phyloP scores from a whole-genome alignment of 2,113 vertebrate species.

The Campylomormyrus numenius region DNA sequence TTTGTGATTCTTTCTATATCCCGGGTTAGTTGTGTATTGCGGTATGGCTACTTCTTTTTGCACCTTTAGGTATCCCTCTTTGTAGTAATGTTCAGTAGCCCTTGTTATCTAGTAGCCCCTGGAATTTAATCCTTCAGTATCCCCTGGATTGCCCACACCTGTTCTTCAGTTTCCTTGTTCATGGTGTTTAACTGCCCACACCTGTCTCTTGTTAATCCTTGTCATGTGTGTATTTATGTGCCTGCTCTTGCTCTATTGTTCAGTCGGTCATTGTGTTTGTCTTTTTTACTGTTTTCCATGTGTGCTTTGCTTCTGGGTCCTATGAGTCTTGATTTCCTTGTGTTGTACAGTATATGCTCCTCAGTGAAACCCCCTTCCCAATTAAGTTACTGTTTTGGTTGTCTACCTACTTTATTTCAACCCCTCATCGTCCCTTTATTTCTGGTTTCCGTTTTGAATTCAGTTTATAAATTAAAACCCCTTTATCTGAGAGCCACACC shows the following conservation, averaged over 20 bases:
- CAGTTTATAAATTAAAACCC: not conserved
- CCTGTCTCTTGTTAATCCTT: too few relatives aligned
- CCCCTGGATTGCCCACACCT: too few relatives aligned
- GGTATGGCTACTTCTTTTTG: too few relatives aligned
- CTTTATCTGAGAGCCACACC: not conserved
- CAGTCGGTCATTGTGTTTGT: not conserved
- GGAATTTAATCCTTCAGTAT: too few relatives aligned
- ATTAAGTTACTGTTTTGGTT: not conserved
- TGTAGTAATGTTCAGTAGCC: too few relatives aligned
- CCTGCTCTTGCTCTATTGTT: not conserved
- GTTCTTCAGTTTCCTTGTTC: too few relatives aligned
- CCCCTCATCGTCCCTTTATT: not conserved
- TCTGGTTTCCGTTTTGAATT: not conserved
- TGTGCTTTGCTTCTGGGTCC: not conserved
- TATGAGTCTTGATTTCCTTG: not conserved
- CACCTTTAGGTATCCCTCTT: too few relatives aligned
- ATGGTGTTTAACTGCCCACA: too few relatives aligned
- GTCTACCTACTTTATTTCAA: not conserved
- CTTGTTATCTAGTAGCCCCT: too few relatives aligned
- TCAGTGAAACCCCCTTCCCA: not conserved
- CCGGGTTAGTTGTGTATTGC: too few relatives aligned
- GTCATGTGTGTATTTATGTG: too few relatives aligned
- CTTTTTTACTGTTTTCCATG: not conserved
- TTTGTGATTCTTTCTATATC: too few relatives aligned
- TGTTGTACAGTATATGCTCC: not conserved